These are phyloP conservation scores for Cochlearius cochlearius DNA, from an alignment of 2,113 vertebrate genomes.

Conservation along the genomic window DNA sequence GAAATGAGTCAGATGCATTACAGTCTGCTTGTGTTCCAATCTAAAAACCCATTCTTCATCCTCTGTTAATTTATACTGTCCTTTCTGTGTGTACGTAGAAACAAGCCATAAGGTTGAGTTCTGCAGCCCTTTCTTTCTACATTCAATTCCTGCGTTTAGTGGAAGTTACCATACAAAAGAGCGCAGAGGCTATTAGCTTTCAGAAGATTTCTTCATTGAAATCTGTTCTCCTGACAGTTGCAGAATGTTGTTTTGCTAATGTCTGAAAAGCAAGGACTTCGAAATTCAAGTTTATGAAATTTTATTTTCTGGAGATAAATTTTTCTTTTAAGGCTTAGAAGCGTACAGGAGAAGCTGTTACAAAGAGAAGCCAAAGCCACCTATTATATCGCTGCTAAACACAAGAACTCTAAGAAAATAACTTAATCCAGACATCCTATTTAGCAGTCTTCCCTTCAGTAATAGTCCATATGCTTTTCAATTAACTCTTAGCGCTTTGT, in stretches of 20 bases:
- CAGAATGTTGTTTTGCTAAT: not conserved
- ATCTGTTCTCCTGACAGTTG: not conserved
- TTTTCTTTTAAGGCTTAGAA: not conserved
- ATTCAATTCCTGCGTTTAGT: not conserved
- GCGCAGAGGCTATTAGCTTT: not conserved
- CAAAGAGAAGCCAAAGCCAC: not conserved
- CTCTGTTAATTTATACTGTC: not conserved
- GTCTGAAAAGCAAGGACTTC: not conserved
- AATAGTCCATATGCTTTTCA: not conserved
- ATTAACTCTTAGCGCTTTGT: not conserved
- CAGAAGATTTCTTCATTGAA: not conserved
- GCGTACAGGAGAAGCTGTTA: not conserved
- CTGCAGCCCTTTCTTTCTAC: not conserved
- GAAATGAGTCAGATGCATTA: not conserved
- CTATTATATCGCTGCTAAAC: not conserved
- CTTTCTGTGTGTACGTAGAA: not conserved
- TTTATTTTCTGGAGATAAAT: not conserved
- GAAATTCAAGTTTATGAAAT: not conserved
- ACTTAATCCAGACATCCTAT: not conserved
- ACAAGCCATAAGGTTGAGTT: not conserved
- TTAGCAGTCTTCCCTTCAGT: not conserved
- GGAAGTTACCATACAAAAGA: not conserved
- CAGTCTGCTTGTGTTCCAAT: not conserved
- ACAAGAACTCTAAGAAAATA: not conserved
- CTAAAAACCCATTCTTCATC: not conserved